Base-by-base conservation (phyloP, 2,113 vertebrate species). In the Chaetorhynchus papuensis region DNA sequence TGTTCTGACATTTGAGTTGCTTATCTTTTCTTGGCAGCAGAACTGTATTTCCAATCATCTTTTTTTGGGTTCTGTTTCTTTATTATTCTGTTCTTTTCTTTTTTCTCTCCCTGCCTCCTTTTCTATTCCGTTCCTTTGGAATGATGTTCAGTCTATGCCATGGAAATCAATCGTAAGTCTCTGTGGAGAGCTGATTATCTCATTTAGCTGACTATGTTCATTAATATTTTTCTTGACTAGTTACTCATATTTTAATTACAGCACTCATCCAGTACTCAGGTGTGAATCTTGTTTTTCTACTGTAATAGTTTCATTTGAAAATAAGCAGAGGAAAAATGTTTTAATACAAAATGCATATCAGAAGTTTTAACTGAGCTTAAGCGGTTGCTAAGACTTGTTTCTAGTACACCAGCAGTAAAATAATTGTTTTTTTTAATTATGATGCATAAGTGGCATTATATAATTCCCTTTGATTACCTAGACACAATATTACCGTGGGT, bases 91-190 rank as follows among this genome's bases (percentile, higher is more conserved):
- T 94, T 56, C 22, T 97, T 97, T 96, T 98, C 71, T 98, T 65
- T 64, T 83, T 83, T 96, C 78, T 97, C n/a, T 72, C 59, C 81
- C 60, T 89, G 71, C 77, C 20, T 86, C 52, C 68, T 81, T 75
- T 60, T 50, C 79, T 83, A 1, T 89, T 88, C 59, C 1, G n/a
- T 96, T 97, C 76, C 96, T 87, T 96, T 94, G 79, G 63, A 89
- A 92, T 75, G 89, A 61, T 91, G 39, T 76, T 59, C 95, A 99
- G 99, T 99, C 97, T 99, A 99, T 95, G 99, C 99, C 89, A 99
- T 99, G 99, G 99, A 99, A 98, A 99, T 99, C 82, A 99, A 99
- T 94, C 99, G 99, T 99, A 98, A 99, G 99, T 99, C 97, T 85
- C 52, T 50, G 17, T 50, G 68, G 63, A 74, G 30, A 87, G 57